Base-by-base conservation (phyloP, 2,888 invertebrate species). In the Ernsta delagoae region DNA sequence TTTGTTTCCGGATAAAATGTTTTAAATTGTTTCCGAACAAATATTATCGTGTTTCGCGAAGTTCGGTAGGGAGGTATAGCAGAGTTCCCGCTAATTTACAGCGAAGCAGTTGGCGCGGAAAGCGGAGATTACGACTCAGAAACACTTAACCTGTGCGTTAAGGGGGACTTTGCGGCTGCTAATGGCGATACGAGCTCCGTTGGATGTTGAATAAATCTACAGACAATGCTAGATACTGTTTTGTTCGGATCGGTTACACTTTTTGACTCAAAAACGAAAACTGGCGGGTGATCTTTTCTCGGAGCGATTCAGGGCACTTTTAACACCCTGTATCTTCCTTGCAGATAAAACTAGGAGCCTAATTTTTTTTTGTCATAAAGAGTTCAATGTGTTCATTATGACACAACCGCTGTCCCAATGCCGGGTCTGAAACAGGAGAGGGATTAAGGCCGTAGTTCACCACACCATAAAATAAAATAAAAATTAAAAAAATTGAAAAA, bases 121-220 rank as follows among this genome's bases (percentile, higher is more conserved):
- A 57, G 56, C 41, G 24, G 68, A 68, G 68, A 68, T 68, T 68
- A 50, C 48, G 60, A 12, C 60, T 56, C 54, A 56, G 68, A 68
- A 57, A 57, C 61, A 57, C 62, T 68, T 57, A 61, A 68, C 61
- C 54, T 54, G 66, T 36, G 54, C 54, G 31, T 54, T 66, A 60
- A 66, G n/a, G 9, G 50, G 31, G 53, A 54, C 45, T 36, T 36
- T 34, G 48, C 45, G 67, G 60, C 12, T 48, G 12, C 6, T 48
- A 48, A 48, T 48, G 48, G 48, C 48, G 48, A 48, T 48, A 48
- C n/a, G 48, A 48, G 48, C 48, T 12, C 5, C 48, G 3, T 12
- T 48, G 12, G 48, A 12, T 12, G 48, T 48, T 7, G 12, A 12
- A 6, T 48, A 36, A 12, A 48, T 48, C 12, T 48, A 48, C 5